These are phyloP conservation scores for Oscheius sp. DNA, from an alignment of 2,888 invertebrate species.

Conservation along the genomic window DNA sequence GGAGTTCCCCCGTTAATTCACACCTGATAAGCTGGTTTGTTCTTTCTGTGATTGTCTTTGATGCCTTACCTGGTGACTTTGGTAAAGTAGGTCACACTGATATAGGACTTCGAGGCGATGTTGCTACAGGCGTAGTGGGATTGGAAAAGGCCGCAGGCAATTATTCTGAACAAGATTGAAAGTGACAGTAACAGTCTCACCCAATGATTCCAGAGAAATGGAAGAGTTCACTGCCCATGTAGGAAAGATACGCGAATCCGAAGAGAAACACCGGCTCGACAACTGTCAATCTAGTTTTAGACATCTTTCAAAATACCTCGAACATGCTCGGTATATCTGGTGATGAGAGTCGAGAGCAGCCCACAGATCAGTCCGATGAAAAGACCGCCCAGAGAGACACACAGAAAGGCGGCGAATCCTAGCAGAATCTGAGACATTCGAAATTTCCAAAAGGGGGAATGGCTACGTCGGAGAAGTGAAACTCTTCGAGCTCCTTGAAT, in stretches of 20 bases:
- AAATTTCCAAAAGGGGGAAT: neutral
- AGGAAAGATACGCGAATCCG: slow-evolving; percentile 77
- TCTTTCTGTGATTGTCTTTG: neutral
- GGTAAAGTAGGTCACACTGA: slow-evolving; percentile 77
- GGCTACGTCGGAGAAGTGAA: slow-evolving; percentile 66
- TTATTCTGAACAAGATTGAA: slow-evolving; percentile 74
- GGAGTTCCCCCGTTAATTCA: neutral
- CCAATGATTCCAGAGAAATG: slow-evolving; percentile 78
- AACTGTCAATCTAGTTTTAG: slow-evolving; percentile 73
- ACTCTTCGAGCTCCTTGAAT: slow-evolving; percentile 71
- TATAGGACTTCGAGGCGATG: slow-evolving; percentile 77
- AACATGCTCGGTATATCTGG: slow-evolving; percentile 73
- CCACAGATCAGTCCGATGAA: slow-evolving; percentile 77
- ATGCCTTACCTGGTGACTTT: slow-evolving; percentile 74
- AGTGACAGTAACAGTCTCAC: slow-evolving; percentile 54
- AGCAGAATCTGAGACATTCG: slow-evolving; percentile 73
- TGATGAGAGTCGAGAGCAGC: slow-evolving; percentile 75
- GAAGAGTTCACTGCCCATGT: slow-evolving; percentile 77
- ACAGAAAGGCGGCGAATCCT: slow-evolving; percentile 77
- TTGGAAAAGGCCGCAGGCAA: slow-evolving; percentile 78
- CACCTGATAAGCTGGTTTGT: slow-evolving; percentile 1
- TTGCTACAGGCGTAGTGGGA: slow-evolving; percentile 78
- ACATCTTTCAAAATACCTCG: slow-evolving; percentile 53
- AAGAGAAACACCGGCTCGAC: slow-evolving; percentile 78
- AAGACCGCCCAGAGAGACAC: slow-evolving; percentile 77